phyloP scores from a whole-genome alignment of 37 sponge, comb jelly and placozoan species.

The Eunapius fragilis region DNA sequence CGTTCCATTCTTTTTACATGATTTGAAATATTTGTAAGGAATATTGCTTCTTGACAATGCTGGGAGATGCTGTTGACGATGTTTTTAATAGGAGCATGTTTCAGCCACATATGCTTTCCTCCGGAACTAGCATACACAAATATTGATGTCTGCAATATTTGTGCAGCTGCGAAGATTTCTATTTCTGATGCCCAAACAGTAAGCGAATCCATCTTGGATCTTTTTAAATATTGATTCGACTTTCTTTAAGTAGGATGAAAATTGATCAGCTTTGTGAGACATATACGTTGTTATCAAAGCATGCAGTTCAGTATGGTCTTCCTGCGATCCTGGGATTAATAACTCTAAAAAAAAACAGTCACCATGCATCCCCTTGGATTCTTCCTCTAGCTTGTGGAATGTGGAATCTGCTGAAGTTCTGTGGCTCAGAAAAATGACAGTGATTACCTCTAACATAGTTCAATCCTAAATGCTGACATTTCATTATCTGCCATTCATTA shows the following conservation, averaged over 20 bases:
- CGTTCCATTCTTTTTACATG: not conserved
- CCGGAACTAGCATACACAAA: not conserved
- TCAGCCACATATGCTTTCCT: not conserved
- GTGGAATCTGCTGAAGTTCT: too few relatives aligned
- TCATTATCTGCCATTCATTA: too few relatives aligned
- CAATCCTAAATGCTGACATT: too few relatives aligned
- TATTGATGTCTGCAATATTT: not conserved
- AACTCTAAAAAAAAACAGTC: not conserved
- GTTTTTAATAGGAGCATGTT: not conserved
- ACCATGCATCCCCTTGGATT: too few relatives aligned
- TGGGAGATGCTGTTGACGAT: not conserved
- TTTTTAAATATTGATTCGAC: not conserved
- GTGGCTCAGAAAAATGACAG: too few relatives aligned
- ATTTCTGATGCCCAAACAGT: not conserved
- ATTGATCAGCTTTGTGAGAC: not conserved
- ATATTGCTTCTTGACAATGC: not conserved
- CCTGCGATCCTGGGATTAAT: not conserved
- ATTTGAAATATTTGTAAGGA: not conserved
- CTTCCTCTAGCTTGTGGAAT: too few relatives aligned
- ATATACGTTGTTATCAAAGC: not conserved
- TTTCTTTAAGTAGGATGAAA: not conserved
- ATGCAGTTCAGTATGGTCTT: not conserved
- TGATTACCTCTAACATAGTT: too few relatives aligned
- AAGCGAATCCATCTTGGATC: not conserved
- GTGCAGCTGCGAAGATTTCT: not conserved